phyloP scores from a whole-genome alignment of 2,797 vertebrate genomes.

The Brachyalestes nurse region DNA sequence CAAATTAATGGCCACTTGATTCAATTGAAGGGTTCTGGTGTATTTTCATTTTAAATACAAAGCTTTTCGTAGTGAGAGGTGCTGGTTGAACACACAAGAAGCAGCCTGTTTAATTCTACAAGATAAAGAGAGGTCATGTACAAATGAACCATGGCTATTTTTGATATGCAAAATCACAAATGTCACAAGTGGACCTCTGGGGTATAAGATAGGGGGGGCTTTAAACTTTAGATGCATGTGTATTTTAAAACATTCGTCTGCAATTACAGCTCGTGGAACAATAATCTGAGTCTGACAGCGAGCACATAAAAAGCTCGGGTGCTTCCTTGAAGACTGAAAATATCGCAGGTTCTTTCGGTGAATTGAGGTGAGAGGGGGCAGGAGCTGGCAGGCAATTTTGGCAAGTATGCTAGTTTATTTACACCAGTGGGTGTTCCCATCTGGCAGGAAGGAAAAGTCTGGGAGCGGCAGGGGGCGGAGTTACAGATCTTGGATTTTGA shows the following conservation, averaged over 20 bases:
- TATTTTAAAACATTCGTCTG: background rate
- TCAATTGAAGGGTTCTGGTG: too few relatives aligned
- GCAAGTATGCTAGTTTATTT: background rate
- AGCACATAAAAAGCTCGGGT: background rate
- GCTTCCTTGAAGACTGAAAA: slow-evolving; percentile 14
- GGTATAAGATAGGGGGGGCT: too few relatives aligned
- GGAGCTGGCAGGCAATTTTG: background rate
- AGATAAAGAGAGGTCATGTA: too few relatives aligned
- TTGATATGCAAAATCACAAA: too few relatives aligned
- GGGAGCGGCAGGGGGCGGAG: background rate
- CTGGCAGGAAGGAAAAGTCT: background rate
- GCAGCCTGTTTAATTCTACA: too few relatives aligned
- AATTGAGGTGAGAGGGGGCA: background rate
- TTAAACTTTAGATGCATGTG: background rate
- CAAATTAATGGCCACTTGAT: too few relatives aligned
- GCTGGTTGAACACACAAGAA: too few relatives aligned
- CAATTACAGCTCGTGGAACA: background rate
- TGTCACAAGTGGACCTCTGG: too few relatives aligned
- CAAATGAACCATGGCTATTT: too few relatives aligned
- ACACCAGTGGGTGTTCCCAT: background rate
- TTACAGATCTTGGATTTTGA: background rate
- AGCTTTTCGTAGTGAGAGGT: too few relatives aligned
- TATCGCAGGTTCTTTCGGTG: slow-evolving; percentile 1
- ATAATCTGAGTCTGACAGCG: background rate
- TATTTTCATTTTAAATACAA: too few relatives aligned